A percentile compares a stretch with the other conserved stretches of the same genome.
These are phyloP conservation scores for Hippopotamus amphibius DNA, from an alignment of 2,113 vertebrate species.

Conservation along the genomic window DNA sequence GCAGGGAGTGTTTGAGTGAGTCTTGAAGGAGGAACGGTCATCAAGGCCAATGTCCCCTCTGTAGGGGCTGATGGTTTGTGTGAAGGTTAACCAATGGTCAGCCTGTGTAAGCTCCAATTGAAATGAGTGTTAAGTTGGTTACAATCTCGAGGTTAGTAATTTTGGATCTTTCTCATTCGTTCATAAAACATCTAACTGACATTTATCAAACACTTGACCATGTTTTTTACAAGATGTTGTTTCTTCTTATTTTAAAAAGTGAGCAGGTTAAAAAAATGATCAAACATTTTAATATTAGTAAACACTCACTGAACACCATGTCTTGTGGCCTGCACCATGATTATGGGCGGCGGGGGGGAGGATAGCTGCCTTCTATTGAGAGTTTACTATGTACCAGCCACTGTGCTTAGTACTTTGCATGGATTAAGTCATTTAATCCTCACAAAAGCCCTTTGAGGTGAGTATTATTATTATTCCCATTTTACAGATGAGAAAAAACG, in stretches of 20 bases:
- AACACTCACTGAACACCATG: background rate
- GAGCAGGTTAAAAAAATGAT: background rate
- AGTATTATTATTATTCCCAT: background rate
- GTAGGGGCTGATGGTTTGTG: background rate
- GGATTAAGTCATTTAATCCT: background rate
- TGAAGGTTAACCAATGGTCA: background rate
- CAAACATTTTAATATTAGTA: background rate
- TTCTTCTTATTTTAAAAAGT: background rate
- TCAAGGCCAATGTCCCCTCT: background rate
- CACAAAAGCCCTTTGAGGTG: background rate
- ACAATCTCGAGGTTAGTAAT: background rate
- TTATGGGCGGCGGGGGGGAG: no score
- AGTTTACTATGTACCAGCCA: background rate
- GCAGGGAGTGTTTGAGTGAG: accelerated
- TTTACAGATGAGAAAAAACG: background rate
- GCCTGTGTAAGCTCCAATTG: background rate
- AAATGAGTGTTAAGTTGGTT: background rate
- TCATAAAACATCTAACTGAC: background rate
- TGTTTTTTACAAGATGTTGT: background rate
- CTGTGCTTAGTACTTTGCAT: background rate
- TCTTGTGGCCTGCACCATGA: background rate
- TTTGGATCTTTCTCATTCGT: background rate
- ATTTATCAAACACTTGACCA: background rate
- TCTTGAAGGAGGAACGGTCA: background rate
- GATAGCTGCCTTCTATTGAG: background rate